Evolutionary conservation across 2,113 vertebrate genomes (phyloP), one percentile per base, ranked within the genome.

Genomic region (Ameiurus melas): DNA sequence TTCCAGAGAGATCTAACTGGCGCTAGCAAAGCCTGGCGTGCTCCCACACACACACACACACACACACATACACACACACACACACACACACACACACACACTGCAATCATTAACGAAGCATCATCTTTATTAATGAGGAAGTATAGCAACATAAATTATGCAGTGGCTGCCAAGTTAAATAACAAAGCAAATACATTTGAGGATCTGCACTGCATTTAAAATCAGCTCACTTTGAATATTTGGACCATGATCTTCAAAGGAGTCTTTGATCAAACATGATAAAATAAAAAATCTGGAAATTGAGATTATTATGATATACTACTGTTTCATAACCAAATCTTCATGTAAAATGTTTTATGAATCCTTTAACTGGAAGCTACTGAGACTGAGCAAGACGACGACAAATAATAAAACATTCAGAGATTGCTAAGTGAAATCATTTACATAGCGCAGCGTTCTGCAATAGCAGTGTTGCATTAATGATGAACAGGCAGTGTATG

Each of bases 81-180:
- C 73, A 25, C 73, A 27, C 73, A 77, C 77, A 55, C 27, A 58
- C n/a, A 58, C 9, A 55, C 62, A 64, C 62, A 85, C 2, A 2
- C 43, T 22, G 17, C 43, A 30, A 20, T 22, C 77, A 79, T 77
- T 86, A 91, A 58, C 33, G 55, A 86, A 17, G 81, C 39, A 81
- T 83, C 71, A 86, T 80, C 64, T 86, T 88, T 86, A 88, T 86
- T 88, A 64, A 77, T 58, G 73, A 68, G 80, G 83, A 84, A 62
- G 68, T 85, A 57, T 55, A 81, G 83, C 85, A 86, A 83, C 85
- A 86, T 53, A 58, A 83, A 87, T 91, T 78, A 87, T 64, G 79
- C 71, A n/a, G 30, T n/a, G 1, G 86, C 51, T 77, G 57, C 36
- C 71, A 17, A 85, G 85, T 82, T 75, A 77, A 90, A 89, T 82